These are phyloP conservation scores for Smithornis capensis DNA, from an alignment of 2,113 vertebrate species.

Conservation along the genomic window DNA sequence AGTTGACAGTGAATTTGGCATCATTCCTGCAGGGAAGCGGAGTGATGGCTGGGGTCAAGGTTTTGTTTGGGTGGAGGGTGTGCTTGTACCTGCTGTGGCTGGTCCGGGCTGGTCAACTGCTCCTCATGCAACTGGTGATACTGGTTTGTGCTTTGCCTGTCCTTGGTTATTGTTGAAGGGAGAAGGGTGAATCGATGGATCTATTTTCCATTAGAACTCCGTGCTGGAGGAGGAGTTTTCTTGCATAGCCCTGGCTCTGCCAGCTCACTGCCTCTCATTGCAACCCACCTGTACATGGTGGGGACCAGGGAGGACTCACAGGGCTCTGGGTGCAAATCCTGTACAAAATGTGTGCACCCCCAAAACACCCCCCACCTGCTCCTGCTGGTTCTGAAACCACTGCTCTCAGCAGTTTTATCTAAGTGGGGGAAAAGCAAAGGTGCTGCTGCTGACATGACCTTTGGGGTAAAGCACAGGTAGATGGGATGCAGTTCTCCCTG, in stretches of 20 bases:
- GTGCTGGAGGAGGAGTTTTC: neutral
- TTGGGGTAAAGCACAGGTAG: neutral
- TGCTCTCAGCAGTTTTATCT: neutral
- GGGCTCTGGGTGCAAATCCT: rapidly evolving
- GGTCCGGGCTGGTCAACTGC: neutral
- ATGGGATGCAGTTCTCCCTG: neutral
- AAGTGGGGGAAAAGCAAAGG: neutral
- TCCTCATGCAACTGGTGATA: neutral
- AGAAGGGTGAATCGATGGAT: neutral
- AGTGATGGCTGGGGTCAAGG: neutral
- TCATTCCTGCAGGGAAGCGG: neutral
- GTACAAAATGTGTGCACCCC: neutral
- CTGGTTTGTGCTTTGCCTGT: rapidly evolving
- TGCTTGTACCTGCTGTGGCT: neutral
- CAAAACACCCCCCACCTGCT: rapidly evolving
- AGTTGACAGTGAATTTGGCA: neutral
- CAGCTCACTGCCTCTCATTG: rapidly evolving
- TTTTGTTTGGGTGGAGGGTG: neutral
- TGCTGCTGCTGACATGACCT: neutral
- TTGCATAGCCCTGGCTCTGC: rapidly evolving
- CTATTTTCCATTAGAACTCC: neutral
- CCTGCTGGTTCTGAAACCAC: neutral
- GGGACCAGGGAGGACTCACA: rapidly evolving
- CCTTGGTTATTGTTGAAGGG: neutral
- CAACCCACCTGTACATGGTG: rapidly evolving